These are phyloP conservation scores for Acanthoscelides obtectus DNA, from an alignment of 2,888 invertebrate species.

Conservation along the genomic window DNA sequence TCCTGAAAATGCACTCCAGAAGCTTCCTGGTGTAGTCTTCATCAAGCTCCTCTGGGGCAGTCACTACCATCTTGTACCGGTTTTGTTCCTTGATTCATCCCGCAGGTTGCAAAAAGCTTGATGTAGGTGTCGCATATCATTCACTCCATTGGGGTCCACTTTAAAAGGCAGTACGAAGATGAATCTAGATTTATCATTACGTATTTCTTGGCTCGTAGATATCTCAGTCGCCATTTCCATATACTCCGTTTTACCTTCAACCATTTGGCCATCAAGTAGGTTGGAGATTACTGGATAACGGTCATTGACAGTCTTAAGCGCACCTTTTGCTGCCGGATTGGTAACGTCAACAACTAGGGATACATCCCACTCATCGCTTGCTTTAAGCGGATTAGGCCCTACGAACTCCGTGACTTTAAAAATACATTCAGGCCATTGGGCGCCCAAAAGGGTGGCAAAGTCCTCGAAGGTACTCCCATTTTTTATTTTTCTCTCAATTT, in stretches of 20 bases:
- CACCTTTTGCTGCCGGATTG: background rate
- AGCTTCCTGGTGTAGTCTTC: conserved; percentile 2
- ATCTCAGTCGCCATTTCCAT: background rate
- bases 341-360: background rate
- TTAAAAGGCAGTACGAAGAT: background rate
- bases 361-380: background rate
- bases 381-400: background rate
- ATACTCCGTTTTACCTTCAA: background rate
- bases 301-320: background rate
- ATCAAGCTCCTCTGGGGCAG: background rate
- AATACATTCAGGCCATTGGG: background rate
- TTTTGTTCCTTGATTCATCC: background rate
- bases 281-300: background rate
- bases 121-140: background rate
- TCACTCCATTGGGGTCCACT: background rate
- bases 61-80: background rate
- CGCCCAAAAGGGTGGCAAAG: background rate
- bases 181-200: conserved; percentile 4
- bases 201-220: conserved; percentile 2
- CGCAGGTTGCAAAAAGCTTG: background rate
- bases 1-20: conserved; percentile 4
- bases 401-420: background rate
- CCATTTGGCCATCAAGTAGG: background rate
- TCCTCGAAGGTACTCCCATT: background rate
- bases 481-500: background rate